phyloP scores from a whole-genome alignment of 2,113 vertebrate species.

The Nothobranchius kuhntae region DNA sequence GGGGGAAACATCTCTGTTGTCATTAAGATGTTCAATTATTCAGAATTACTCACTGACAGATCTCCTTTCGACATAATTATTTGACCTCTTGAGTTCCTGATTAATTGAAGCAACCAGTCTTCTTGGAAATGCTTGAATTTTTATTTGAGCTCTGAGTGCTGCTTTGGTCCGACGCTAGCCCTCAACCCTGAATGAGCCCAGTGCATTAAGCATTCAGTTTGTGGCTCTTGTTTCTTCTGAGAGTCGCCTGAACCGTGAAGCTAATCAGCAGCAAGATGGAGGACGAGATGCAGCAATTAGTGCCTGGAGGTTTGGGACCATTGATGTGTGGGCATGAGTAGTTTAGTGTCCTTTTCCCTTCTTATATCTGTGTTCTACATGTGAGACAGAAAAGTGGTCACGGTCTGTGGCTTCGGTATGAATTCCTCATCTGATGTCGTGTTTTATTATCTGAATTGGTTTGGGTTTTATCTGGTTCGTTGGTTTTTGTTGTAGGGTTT shows the following conservation, averaged over 20 bases:
- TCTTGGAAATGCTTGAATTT: slow-evolving; percentile 9
- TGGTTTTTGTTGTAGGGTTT: too few species aligned
- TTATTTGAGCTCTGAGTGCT: background rate
- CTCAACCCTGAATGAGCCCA: background rate
- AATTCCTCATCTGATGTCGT: too few species aligned
- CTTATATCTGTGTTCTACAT: background rate
- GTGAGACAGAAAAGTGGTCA: background rate
- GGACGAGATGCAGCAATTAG: slow-evolving; percentile 7
- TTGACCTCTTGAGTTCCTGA: background rate
- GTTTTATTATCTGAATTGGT: too few species aligned
- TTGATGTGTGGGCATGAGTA: background rate
- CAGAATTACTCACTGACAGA: slow-evolving; percentile 4
- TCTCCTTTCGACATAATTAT: slow-evolving; percentile 10
- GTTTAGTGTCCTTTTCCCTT: background rate
- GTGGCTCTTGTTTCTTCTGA: slow-evolving; percentile 7
- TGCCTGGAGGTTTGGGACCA: background rate
- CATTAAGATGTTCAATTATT: slow-evolving; percentile 16
- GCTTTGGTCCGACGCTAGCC: slow-evolving; percentile 7
- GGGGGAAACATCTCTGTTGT: background rate
- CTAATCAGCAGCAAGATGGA: slow-evolving; percentile 33
- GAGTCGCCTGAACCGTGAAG: slow-evolving; percentile 17
- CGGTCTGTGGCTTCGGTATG: too few species aligned
- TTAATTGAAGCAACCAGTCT: background rate
- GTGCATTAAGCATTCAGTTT: background rate
- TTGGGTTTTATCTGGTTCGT: too few species aligned